Base-by-base conservation (phyloP, 2,888 invertebrate genomes). In the Merodon equestris region DNA sequence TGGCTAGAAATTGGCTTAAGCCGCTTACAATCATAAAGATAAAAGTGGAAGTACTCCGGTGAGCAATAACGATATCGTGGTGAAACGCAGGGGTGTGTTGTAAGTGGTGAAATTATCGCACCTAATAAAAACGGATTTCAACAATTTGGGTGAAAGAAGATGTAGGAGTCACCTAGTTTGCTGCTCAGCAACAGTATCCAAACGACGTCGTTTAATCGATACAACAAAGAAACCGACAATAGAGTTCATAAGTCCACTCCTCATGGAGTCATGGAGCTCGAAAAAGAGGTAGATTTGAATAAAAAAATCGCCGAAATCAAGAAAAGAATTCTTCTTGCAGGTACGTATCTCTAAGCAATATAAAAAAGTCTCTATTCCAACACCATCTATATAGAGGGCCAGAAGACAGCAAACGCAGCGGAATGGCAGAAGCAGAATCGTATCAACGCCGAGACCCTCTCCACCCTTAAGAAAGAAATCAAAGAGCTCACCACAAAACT, bases 261-360 rank as follows among this genome's bases (percentile, higher is more conserved):
- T 53, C 10, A 57, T 27, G n/a, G 19, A 14, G 36, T 19, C 27
- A 85, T 87, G 85, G 88, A 88, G 81, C 83, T 85, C 10, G 88
- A 89, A 56, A 87, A 87, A 81, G 81, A 87, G 44, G 83, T 83
- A 54, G 87, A 88, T 82, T 82, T 87, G 64, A 95, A 95, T 87
- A 93, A 92, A 83, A 93, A 95, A 90, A 95, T 95, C 86, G 91
- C 93, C 85, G 95, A 95, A 89, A 93, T 95, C 67, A 96, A 95
- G 88, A 96, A 95, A 90, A 95, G 95, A 89, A 95, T 96, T 86
- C 93, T 95, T 84, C 88, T 96, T 81, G 94, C 95, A 87, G 96
- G 95, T 95, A 85, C 12, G 2, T 1, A 40, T 3, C n/a, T 5
- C n/a, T 40, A 40, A 7, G 10, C 40, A 7, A 3, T 10, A 40